Conservation (phyloP, 2,113 vertebrate species). For the Dipodomys ordii region DNA sequence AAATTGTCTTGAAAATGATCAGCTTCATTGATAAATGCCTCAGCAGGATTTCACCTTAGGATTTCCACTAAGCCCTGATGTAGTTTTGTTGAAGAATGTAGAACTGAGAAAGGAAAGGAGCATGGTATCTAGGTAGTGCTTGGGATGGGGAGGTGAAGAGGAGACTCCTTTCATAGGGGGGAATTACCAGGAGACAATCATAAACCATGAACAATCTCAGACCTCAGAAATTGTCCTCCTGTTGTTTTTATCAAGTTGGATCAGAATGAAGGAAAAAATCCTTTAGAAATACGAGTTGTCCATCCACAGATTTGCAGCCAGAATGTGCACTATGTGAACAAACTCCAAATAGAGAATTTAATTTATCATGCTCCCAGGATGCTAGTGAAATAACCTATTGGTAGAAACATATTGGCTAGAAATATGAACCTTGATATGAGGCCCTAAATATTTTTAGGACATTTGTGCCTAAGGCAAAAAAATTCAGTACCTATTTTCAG, state of each 20-base stretch:
- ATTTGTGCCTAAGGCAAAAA: conserved; percentile 13
- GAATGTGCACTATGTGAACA: not conserved
- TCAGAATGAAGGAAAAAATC: not conserved
- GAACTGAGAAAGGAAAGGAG: not conserved
- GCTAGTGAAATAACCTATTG: conserved; percentile 1
- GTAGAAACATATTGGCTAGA: not conserved
- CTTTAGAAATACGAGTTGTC: not conserved
- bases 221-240: not conserved
- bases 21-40: not conserved
- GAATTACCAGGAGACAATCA: not conserved
- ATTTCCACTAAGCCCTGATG: not conserved
- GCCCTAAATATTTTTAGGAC: conserved; percentile 8
- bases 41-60: not conserved
- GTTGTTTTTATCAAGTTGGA: not conserved
- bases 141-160: not conserved
- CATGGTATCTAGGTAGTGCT: not conserved
- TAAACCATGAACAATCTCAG: not conserved
- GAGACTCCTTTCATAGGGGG: not conserved
- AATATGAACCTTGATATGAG: not conserved
- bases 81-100: not conserved
- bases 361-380: not conserved
- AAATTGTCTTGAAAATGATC: not conserved
- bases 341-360: not conserved
- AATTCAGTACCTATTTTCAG: not conserved
- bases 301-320: not conserved